A percentile compares a stretch with the other conserved stretches of the same genome.
Evolutionary conservation across 2,113 vertebrate species (phyloP).

Genomic region (Rhodinocichla rosea): DNA sequence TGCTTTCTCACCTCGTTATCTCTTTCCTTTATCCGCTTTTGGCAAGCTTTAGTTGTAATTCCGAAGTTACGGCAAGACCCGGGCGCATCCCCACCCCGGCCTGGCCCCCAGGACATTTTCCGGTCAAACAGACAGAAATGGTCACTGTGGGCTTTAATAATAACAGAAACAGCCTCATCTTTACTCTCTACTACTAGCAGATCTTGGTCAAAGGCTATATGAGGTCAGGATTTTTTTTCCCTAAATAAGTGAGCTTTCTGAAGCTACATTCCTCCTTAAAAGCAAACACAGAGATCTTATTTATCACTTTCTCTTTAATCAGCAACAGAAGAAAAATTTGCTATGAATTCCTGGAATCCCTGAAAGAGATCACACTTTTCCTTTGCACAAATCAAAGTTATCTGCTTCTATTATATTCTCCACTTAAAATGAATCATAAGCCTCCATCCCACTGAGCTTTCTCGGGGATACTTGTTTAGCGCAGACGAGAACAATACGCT

Average conservation of each 20-base stretch:
- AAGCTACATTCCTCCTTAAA: slow-evolving; percentile 18
- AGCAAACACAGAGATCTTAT: background rate
- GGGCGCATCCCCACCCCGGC: background rate
- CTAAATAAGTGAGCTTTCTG: slow-evolving; percentile 14
- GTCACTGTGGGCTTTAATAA: background rate
- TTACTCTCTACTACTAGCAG: background rate
- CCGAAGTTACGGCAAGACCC: background rate
- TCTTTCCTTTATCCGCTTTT: background rate
- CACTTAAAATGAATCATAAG: background rate
- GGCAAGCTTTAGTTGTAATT: background rate
- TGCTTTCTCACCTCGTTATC: background rate
- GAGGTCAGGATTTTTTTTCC: background rate
- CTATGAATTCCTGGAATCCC: slow-evolving; percentile 14
- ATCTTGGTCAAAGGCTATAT: slow-evolving; percentile 21
- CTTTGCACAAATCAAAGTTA: slow-evolving; percentile 46
- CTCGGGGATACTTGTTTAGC: background rate
- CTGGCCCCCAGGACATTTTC: background rate
- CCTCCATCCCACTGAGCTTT: slow-evolving; percentile 28
- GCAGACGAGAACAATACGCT: background rate
- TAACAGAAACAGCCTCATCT: background rate
- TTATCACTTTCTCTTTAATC: slow-evolving; percentile 45
- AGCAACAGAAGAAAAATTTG: background rate
- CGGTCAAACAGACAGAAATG: background rate
- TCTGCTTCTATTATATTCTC: background rate
- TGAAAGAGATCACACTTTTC: slow-evolving; percentile 30